Evolutionary conservation across 2,113 vertebrate genomes (phyloP).

Genomic region (Candoia aspera): DNA sequence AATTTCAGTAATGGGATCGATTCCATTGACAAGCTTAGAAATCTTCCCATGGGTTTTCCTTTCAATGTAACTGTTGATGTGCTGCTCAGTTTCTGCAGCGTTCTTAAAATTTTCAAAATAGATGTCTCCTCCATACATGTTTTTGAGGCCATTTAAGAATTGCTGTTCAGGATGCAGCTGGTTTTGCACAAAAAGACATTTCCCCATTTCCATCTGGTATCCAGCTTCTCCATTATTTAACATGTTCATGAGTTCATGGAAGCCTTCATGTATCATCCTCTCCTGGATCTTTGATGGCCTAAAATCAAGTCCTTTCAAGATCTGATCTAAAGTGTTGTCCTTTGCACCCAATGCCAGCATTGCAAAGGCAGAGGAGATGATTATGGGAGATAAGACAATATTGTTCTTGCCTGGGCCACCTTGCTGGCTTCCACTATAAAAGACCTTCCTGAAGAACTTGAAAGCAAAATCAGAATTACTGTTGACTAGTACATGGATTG

Average conservation of each 20-base stretch:
- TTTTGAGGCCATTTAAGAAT: conserved; percentile 67
- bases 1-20: conserved; percentile 68
- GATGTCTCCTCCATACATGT: conserved; percentile 64
- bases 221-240: conserved; percentile 53
- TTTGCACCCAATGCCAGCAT: conserved; percentile 78
- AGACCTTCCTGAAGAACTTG: conserved; percentile 72
- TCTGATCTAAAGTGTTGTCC: conserved; percentile 74
- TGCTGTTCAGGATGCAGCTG: conserved; percentile 56
- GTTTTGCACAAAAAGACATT: conserved; percentile 63
- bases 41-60: conserved; percentile 76
- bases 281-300: conserved; percentile 31
- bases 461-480: conserved; percentile 73
- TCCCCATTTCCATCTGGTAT: conserved; percentile 69
- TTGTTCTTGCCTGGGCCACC: conserved; percentile 64
- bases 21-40: conserved; percentile 68
- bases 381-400: conserved; percentile 78
- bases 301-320: conserved; percentile 76
- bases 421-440: conserved; percentile 14
- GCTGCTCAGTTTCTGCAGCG: conserved; percentile 53
- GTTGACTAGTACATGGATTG: not conserved
- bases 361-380: conserved; percentile 76
- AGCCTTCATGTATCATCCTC: conserved; percentile 69
- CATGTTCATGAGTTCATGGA: conserved; percentile 69
- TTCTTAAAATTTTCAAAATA: conserved; percentile 75
- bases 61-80: conserved; percentile 75